Conservation (phyloP, 2,888 invertebrate genomes). For the Leptarthrus brevirostris region DNA sequence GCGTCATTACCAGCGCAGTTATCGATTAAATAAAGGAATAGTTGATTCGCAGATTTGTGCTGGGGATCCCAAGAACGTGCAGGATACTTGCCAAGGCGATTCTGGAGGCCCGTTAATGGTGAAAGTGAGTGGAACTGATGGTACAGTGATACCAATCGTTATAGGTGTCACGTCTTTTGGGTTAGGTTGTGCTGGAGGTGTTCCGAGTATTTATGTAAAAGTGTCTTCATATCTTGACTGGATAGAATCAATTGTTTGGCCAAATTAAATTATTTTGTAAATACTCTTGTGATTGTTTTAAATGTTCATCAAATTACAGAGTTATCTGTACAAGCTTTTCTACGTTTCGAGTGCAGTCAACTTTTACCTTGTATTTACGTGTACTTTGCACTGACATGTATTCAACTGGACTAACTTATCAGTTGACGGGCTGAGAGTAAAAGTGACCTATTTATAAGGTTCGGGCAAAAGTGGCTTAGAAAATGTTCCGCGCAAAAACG, state of each 20-base stretch:
- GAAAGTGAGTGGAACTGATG: conserved; percentile 54
- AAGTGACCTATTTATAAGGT: too few relatives aligned
- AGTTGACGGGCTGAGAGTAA: too few relatives aligned
- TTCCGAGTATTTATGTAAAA: conserved; percentile 64
- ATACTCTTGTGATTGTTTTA: too few relatives aligned
- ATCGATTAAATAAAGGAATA: background rate
- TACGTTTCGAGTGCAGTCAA: too few relatives aligned
- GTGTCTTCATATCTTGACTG: conserved; percentile 63
- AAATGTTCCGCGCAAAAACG: too few relatives aligned
- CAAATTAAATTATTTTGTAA: background rate
- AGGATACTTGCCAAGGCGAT: conserved; percentile 37
- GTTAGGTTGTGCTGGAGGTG: conserved; percentile 63
- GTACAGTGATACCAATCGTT: background rate
- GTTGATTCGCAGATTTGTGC: conserved; percentile 27
- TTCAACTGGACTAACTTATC: too few relatives aligned
- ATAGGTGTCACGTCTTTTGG: conserved; percentile 66
- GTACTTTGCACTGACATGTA: too few relatives aligned
- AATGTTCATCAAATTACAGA: too few relatives aligned
- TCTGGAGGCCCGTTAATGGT: conserved; percentile 25
- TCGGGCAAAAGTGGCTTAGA: too few relatives aligned
- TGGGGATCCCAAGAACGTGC: conserved; percentile 56
- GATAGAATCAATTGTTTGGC: conserved; percentile 63
- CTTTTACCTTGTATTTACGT: too few relatives aligned
- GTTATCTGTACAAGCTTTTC: too few relatives aligned
- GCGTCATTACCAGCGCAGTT: conserved; percentile 1